Evolutionary conservation across 2,113 vertebrate genomes (phyloP).

Genomic region (Anarhynchus alexandrinus): DNA sequence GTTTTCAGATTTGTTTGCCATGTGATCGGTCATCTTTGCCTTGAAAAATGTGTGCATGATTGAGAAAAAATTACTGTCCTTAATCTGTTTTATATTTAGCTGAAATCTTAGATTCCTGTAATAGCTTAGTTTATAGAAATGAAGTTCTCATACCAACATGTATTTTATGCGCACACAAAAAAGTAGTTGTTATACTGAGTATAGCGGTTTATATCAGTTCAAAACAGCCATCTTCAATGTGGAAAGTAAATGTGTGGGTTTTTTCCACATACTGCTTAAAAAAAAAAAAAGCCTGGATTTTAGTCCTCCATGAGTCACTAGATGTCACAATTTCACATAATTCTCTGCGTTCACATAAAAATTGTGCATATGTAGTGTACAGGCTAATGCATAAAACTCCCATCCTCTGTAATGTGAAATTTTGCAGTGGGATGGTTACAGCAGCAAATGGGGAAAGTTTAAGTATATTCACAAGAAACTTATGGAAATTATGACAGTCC

Average conservation of each 20-base stretch:
- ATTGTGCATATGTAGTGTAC: background rate
- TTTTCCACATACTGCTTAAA: background rate
- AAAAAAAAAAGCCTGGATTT: background rate
- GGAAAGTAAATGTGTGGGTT: background rate
- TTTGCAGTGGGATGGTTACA: background rate
- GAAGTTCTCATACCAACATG: background rate
- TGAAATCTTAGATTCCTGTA: slow-evolving; percentile 20
- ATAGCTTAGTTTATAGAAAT: slow-evolving; percentile 10
- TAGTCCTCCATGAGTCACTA: slow-evolving; percentile 2
- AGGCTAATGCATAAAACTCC: background rate
- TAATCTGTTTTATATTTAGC: slow-evolving; percentile 19
- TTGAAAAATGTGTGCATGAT: slow-evolving; percentile 51
- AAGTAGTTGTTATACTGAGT: background rate
- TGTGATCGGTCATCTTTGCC: slow-evolving; percentile 19
- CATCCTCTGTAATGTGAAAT: background rate
- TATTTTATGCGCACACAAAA: background rate
- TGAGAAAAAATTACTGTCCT: background rate
- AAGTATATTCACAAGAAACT: background rate
- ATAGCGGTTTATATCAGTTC: slow-evolving; percentile 14
- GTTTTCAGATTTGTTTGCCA: slow-evolving; percentile 3
- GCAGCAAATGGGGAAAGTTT: background rate
- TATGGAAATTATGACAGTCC: background rate
- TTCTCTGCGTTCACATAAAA: slow-evolving; percentile 2
- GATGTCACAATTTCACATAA: slow-evolving; percentile 28
- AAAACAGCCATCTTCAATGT: background rate